Evolutionary conservation across 1,140 invertebrate genomes (phyloP).

Genomic region (Neodiprion virginianus): DNA sequence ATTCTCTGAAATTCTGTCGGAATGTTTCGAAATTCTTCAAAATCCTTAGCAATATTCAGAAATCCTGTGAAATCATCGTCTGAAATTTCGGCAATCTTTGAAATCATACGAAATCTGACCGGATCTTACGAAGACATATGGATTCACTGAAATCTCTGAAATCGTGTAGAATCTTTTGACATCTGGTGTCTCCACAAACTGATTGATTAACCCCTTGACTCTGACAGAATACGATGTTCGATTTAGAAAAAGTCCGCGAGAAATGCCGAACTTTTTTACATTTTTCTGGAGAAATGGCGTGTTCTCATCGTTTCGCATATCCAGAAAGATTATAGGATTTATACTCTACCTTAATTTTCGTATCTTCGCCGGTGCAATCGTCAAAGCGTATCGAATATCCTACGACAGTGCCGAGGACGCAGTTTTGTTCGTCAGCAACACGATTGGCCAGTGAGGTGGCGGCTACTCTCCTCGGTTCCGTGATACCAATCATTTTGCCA

Average conservation of each 20-base stretch:
- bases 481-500: conserved; percentile 81
- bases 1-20: too few relatives aligned
- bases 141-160: too few relatives aligned
- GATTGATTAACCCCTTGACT: too few relatives aligned
- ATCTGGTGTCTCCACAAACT: too few relatives aligned
- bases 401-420: conserved; percentile 80
- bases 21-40: too few relatives aligned
- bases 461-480: conserved; percentile 91
- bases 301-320: neutral
- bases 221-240: neutral
- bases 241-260: neutral
- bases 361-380: conserved; percentile 73
- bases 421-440: conserved; percentile 89
- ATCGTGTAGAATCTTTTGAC: too few relatives aligned
- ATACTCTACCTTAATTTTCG: conserved; percentile 82
- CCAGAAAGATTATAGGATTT: conserved; percentile 8
- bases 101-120: too few relatives aligned
- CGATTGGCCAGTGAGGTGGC: conserved; percentile 88
- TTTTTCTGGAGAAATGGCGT: neutral
- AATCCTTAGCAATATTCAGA: too few relatives aligned
- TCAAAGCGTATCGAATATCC: conserved; percentile 96
- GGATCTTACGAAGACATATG: too few relatives aligned
- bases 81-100: too few relatives aligned
- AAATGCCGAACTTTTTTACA: neutral
- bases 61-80: too few relatives aligned